These are phyloP conservation scores for Eilema caniola DNA, from an alignment of 2,888 invertebrate genomes.

Conservation along the genomic window DNA sequence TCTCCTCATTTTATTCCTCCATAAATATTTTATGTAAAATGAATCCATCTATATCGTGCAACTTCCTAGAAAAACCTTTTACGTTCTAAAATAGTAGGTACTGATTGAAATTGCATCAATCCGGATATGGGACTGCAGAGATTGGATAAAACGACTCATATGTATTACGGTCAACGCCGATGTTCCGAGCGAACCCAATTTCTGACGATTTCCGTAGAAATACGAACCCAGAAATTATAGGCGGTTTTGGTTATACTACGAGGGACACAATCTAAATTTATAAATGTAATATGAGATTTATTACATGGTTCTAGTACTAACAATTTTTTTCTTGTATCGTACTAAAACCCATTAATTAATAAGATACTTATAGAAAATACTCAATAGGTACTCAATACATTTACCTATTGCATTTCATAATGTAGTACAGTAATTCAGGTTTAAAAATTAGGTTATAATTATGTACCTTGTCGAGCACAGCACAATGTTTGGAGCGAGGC, in stretches of 20 bases:
- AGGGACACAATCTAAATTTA: neutral
- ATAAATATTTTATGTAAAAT: neutral
- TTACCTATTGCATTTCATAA: no score
- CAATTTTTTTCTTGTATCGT: no score
- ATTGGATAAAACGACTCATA: slow-evolving; percentile 22
- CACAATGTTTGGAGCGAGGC: no score
- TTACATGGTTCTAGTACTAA: no score
- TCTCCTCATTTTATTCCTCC: neutral
- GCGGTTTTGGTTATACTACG: neutral
- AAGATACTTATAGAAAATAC: no score
- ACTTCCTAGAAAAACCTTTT: neutral
- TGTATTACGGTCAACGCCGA: slow-evolving; percentile 19
- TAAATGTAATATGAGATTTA: neutral
- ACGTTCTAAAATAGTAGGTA: neutral
- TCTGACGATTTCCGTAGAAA: slow-evolving; percentile 18
- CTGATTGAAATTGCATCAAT: slow-evolving; percentile 15
- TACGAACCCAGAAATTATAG: slow-evolving; percentile 7
- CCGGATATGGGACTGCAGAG: slow-evolving; percentile 16
- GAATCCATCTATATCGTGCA: neutral
- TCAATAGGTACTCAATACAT: no score
- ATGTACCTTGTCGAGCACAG: no score
- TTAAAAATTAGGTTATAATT: no score
- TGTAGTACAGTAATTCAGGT: no score
- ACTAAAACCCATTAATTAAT: neutral
- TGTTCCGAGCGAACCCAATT: slow-evolving; percentile 17